phyloP scores from a whole-genome alignment of 2,888 invertebrate species.

The Zaprionus lineosus region DNA sequence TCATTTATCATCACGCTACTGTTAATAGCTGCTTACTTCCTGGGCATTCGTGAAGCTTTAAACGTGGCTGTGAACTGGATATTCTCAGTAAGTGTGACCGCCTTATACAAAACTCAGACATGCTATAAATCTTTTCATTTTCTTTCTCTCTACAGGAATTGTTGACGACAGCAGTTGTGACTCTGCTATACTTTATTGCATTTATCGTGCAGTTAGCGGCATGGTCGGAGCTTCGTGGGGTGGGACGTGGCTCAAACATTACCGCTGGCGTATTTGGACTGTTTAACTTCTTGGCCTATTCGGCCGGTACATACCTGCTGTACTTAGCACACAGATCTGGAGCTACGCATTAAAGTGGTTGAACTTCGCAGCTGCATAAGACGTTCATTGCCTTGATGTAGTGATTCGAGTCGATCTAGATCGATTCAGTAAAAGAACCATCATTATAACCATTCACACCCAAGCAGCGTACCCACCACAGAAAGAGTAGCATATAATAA shows the following conservation, averaged over 20 bases:
- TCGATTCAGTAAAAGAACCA: slow-evolving; percentile 3
- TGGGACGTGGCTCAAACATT: slow-evolving; percentile 85
- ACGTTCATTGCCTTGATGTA: background rate
- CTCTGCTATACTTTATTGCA: slow-evolving; percentile 89
- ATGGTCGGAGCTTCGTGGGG: slow-evolving; percentile 83
- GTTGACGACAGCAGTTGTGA: slow-evolving; percentile 88
- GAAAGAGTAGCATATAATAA: slow-evolving; percentile 39
- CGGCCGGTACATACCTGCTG: slow-evolving; percentile 89
- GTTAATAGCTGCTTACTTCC: slow-evolving; percentile 91
- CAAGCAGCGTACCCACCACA: slow-evolving; percentile 28
- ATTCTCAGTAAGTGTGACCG: slow-evolving; percentile 87
- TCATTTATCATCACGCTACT: slow-evolving; percentile 92
- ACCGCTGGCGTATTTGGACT: slow-evolving; percentile 93
- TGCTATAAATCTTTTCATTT: background rate
- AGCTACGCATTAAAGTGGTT: slow-evolving; percentile 64
- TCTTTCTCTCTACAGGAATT: slow-evolving; percentile 87
- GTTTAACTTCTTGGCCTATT: slow-evolving; percentile 91
- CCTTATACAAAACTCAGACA: background rate
- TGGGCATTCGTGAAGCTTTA: slow-evolving; percentile 91
- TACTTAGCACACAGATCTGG: slow-evolving; percentile 88
- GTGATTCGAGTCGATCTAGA: slow-evolving; percentile 16
- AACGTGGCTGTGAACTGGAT: slow-evolving; percentile 93
- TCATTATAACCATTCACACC: background rate
- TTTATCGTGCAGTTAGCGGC: slow-evolving; percentile 90
- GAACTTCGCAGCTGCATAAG: slow-evolving; percentile 4